Percentiles rank a stretch among this genome's conserved stretches.
Evolutionary conservation across 2,888 invertebrate genomes (phyloP).

Genomic region (Megaustenia siamemsis): DNA sequence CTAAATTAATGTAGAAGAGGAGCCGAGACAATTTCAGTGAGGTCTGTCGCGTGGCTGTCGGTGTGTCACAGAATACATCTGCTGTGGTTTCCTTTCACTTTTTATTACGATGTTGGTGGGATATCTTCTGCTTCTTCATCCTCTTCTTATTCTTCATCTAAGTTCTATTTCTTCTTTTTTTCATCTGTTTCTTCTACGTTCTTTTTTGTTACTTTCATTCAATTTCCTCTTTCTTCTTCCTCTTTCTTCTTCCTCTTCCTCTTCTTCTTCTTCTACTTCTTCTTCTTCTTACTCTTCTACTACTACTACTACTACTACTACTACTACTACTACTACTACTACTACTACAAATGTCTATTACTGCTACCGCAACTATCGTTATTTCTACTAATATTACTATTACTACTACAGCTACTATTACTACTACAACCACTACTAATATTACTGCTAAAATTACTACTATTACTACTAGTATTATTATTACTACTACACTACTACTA

Average conservation of each 20-base stretch:
- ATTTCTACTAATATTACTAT: conserved; percentile 16
- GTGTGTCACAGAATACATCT: background rate
- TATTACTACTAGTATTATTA: too few species aligned
- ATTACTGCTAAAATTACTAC: too few species aligned
- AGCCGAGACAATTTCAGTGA: background rate
- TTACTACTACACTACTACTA: too few species aligned
- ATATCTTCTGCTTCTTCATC: too few species aligned
- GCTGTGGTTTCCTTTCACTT: too few species aligned
- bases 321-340: conserved; percentile 28
- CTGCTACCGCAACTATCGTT: conserved; percentile 11
- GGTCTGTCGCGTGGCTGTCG: background rate
- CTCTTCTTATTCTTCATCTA: too few species aligned
- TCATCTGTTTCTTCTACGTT: too few species aligned
- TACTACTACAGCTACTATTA: background rate
- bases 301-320: conserved; percentile 30
- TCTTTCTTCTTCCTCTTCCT: background rate
- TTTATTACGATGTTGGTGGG: too few species aligned
- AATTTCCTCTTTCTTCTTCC: too few species aligned
- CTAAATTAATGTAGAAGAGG: background rate
- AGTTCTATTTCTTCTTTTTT: background rate
- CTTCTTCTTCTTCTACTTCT: background rate
- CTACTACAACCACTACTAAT: too few species aligned
- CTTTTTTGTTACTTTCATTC: too few species aligned
- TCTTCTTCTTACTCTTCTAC: too few species aligned
- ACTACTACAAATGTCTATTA: background rate